Conservation (phyloP, 2,797 vertebrate species). For the Scolopax rusticola region DNA sequence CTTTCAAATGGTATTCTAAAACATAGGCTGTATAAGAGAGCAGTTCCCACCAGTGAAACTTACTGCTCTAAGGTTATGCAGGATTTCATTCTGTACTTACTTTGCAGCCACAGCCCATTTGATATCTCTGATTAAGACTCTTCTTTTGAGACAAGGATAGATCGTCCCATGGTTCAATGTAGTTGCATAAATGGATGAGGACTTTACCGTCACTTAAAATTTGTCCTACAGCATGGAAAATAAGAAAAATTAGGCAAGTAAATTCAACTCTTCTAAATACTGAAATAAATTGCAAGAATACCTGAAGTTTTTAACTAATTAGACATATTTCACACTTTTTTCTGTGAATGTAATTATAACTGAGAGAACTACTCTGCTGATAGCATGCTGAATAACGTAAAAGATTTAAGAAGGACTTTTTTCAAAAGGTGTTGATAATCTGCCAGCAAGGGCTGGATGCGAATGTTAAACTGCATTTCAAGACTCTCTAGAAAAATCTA, state of each 20-base stretch:
- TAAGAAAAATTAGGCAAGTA: background rate
- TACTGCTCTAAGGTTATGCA: background rate
- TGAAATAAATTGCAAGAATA: background rate
- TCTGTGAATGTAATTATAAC: background rate
- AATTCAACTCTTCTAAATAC: background rate
- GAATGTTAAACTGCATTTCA: background rate
- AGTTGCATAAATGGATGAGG: constrained; percentile 89
- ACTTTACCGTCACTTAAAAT: constrained; percentile 89
- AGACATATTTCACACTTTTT: accelerated
- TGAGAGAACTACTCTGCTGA: background rate
- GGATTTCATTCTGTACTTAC: constrained; percentile 78
- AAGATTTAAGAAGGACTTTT: background rate
- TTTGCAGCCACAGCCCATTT: constrained; percentile 93
- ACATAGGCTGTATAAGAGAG: background rate
- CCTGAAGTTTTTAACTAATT: background rate
- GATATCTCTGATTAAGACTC: constrained; percentile 92
- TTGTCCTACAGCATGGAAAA: constrained; percentile 80
- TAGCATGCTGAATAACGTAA: background rate
- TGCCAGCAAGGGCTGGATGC: background rate
- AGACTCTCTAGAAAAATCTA: background rate
- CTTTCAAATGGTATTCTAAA: background rate
- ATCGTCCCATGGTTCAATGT: constrained; percentile 90
- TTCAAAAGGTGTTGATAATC: background rate
- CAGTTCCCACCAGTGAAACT: background rate
- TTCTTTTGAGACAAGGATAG: constrained; percentile 90